These are phyloP conservation scores for Ascidia mentula DNA, from an alignment of 23 tunicate genomes.

Conservation along the genomic window DNA sequence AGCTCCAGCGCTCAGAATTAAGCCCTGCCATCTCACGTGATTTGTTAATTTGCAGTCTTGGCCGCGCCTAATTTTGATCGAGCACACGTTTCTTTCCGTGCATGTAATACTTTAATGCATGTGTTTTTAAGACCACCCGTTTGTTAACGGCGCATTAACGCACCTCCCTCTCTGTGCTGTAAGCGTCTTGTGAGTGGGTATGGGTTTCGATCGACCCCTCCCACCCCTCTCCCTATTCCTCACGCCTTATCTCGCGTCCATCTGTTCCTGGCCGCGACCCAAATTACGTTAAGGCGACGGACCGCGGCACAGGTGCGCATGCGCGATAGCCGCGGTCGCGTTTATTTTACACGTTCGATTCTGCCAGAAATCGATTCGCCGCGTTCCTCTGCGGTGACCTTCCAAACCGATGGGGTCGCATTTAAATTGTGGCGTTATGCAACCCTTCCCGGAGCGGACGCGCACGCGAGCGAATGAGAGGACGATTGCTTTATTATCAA, in stretches of 20 bases:
- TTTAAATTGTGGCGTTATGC: slow-evolving; percentile 1
- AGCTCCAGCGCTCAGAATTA: not conserved
- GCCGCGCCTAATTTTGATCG: too few species aligned
- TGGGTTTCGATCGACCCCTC: too few species aligned
- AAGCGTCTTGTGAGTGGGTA: too few species aligned
- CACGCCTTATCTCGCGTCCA: not conserved
- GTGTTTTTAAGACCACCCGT: too few species aligned
- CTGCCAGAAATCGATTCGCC: not conserved
- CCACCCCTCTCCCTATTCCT: not conserved
- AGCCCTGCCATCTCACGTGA: not conserved
- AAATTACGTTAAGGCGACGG: not conserved
- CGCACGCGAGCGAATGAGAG: too few species aligned
- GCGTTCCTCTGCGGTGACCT: not conserved
- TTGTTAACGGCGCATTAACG: too few species aligned
- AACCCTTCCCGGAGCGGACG: too few species aligned
- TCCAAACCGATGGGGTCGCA: not conserved
- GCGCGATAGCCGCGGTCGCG: not conserved
- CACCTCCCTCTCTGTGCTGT: too few species aligned
- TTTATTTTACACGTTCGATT: not conserved
- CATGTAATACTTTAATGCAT: too few species aligned
- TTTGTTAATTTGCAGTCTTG: slow-evolving; percentile 6
- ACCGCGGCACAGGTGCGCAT: not conserved
- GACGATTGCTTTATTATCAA: slow-evolving; percentile 2
- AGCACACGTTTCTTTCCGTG: too few species aligned
- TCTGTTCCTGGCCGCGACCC: not conserved